Evolutionary conservation across 2,797 vertebrate genomes (phyloP).

Genomic region (Peromyscus eremicus): DNA sequence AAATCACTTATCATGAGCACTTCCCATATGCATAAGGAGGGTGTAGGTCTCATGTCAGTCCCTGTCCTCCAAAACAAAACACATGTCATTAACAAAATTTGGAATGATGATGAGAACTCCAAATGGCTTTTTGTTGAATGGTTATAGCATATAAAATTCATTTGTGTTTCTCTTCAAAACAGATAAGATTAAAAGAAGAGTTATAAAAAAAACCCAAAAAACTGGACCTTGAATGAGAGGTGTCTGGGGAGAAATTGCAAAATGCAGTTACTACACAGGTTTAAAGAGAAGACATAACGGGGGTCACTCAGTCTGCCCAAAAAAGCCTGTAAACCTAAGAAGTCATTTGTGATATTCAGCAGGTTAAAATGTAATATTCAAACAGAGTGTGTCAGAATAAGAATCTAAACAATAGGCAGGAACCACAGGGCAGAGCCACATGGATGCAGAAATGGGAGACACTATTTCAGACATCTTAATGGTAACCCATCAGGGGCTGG

Average conservation of each 20-base stretch:
- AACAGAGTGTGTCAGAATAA: not conserved
- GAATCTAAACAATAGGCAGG: not conserved
- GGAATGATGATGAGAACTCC: not conserved
- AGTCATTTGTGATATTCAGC: not conserved
- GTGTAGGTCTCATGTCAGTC: not conserved
- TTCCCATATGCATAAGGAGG: fast-evolving
- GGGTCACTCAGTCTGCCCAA: not conserved
- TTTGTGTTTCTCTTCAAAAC: not conserved
- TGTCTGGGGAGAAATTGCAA: no score
- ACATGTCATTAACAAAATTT: not conserved
- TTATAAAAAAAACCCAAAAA: not conserved
- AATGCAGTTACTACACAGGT: not conserved
- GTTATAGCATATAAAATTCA: not conserved
- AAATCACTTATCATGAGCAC: not conserved
- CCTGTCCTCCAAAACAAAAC: not conserved
- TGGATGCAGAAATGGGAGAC: no score
- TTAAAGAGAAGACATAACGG: not conserved
- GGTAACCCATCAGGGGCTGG: no score
- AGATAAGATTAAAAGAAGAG: not conserved
- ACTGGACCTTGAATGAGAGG: not conserved
- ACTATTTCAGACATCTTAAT: not conserved
- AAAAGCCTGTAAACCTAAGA: not conserved
- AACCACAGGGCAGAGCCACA: not conserved
- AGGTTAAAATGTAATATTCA: not conserved
- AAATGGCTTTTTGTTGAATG: not conserved